Evolutionary conservation across 2,888 invertebrate species (phyloP).

Genomic region (Mellilla xanthometata): DNA sequence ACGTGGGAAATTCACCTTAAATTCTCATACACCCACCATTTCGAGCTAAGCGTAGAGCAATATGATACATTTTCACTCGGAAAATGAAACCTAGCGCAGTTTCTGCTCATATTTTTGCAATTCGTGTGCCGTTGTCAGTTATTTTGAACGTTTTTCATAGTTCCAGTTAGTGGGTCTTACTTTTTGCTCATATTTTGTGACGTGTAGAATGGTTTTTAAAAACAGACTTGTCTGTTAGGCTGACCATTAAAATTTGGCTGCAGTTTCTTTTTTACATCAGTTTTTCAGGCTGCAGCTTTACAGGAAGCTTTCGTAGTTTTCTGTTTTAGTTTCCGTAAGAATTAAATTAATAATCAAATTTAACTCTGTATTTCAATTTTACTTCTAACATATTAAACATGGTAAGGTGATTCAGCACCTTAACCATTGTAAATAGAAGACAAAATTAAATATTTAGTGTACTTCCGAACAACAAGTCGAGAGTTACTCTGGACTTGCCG

Average conservation of each 20-base stretch:
- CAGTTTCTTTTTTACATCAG: slow-evolving; percentile 25
- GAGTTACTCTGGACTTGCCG: too few species aligned
- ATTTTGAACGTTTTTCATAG: slow-evolving; percentile 43
- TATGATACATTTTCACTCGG: slow-evolving; percentile 38
- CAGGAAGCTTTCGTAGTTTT: neutral
- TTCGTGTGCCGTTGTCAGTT: slow-evolving; percentile 33
- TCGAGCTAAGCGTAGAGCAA: slow-evolving; percentile 38
- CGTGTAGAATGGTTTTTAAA: slow-evolving; percentile 35
- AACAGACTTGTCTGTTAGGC: slow-evolving; percentile 36
- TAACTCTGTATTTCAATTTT: too few species aligned
- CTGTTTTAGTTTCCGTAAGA: too few species aligned
- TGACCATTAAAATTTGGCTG: slow-evolving; percentile 37
- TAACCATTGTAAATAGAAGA: too few species aligned
- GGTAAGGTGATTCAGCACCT: too few species aligned
- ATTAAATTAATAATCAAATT: too few species aligned
- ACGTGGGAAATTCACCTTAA: slow-evolving; percentile 49
- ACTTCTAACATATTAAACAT: too few species aligned
- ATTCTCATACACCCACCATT: slow-evolving; percentile 43
- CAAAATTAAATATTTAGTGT: too few species aligned
- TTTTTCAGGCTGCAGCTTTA: neutral
- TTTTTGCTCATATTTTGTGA: slow-evolving; percentile 32
- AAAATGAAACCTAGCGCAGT: slow-evolving; percentile 30
- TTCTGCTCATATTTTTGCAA: slow-evolving; percentile 22
- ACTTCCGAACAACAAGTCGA: too few species aligned
- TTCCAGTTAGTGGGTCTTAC: slow-evolving; percentile 39